Percentiles rank a stretch among this genome's conserved stretches.
Evolutionary conservation across 2,888 invertebrate genomes (phyloP).

Genomic region (Harpalus rufipes): DNA sequence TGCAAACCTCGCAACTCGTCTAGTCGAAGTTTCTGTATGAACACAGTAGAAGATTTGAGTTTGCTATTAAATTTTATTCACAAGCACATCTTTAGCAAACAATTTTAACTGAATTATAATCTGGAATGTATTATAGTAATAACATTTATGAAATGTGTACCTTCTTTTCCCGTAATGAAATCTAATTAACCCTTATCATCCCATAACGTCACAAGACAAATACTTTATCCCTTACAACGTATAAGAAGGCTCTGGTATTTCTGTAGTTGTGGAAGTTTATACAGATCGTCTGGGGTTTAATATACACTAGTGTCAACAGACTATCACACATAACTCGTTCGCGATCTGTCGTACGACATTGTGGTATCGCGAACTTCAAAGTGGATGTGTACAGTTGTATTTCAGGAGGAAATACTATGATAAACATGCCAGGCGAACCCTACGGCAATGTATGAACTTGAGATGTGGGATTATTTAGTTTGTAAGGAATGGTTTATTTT

Average conservation of each 20-base stretch:
- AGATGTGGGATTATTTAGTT: neutral
- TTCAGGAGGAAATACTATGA: constrained; percentile 8
- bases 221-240: neutral
- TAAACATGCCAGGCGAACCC: constrained; percentile 21
- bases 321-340: constrained; percentile 23
- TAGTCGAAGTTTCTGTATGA: no score
- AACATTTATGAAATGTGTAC: neutral
- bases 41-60: no score
- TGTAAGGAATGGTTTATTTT: neutral
- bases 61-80: no score
- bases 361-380: constrained; percentile 35
- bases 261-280: constrained; percentile 11
- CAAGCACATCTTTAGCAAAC: no score
- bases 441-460: neutral
- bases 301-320: constrained; percentile 53
- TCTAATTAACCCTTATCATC: constrained; percentile 8
- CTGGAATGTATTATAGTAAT: no score
- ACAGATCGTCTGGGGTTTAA: constrained; percentile 45
- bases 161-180: neutral
- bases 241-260: neutral
- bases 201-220: constrained; percentile 21
- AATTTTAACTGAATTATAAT: no score
- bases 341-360: constrained; percentile 15
- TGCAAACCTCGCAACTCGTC: no score
- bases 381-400: constrained; percentile 22